Conservation (phyloP, 64 coral and sea anemone genomes). For the Montipora cactus region DNA sequence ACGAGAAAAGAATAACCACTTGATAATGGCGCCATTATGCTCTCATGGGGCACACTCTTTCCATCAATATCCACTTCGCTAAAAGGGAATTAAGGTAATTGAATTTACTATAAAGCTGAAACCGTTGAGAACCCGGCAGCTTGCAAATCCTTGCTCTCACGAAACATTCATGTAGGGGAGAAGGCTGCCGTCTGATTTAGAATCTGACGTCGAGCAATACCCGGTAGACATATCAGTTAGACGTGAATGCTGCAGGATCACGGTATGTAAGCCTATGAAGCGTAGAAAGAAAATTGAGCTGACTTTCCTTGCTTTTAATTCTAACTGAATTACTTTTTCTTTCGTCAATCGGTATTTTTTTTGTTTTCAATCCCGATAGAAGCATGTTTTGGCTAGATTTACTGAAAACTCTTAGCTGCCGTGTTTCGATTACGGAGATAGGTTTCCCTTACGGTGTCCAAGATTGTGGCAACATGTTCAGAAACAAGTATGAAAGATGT, state of each 20-base stretch:
- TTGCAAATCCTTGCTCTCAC: too few species aligned
- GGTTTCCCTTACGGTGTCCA: background rate
- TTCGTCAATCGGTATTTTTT: too few species aligned
- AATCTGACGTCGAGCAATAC: too few species aligned
- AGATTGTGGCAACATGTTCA: background rate
- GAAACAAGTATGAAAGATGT: background rate
- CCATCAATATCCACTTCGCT: too few species aligned
- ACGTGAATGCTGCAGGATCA: background rate
- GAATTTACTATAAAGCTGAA: too few species aligned
- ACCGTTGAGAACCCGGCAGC: too few species aligned
- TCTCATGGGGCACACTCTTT: background rate
- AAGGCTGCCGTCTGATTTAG: too few species aligned
- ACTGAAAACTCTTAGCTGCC: background rate
- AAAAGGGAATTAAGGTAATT: too few species aligned
- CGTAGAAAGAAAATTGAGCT: background rate
- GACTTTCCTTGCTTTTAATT: background rate
- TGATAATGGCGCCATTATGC: background rate
- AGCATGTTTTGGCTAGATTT: background rate
- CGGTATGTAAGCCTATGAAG: background rate
- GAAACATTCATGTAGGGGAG: too few species aligned
- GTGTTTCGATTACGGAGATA: background rate
- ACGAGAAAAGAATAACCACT: background rate
- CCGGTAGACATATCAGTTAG: too few species aligned
- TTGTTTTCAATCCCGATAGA: too few species aligned
- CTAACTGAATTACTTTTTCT: too few species aligned